Evolutionary conservation across 2,888 invertebrate species (phyloP), one percentile per base, ranked within the genome.

Genomic region (Drosophila formosana): DNA sequence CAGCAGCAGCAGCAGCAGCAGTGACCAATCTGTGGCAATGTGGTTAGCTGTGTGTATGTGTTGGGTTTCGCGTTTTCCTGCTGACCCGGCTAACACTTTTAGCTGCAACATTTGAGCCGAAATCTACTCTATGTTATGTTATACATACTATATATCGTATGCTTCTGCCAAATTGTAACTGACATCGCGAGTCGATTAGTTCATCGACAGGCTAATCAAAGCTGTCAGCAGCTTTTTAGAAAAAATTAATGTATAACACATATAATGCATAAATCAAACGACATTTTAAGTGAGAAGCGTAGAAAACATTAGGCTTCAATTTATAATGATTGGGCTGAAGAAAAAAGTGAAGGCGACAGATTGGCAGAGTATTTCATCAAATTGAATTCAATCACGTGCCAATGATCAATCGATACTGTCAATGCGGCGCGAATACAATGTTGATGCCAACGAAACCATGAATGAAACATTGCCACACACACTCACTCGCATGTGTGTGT

Each of bases 341-440:
- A 11, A 37, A n/a, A 2, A 55, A 64, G 58, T 64, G 56, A 60
- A 60, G 50, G 47, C 81, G 89, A 78, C 89, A 89, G 69, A 88
- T 84, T 88, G 84, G 58, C 65, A 78, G 86, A 82, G 83, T 82
- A 73, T 88, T 89, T 72, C 83, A 85, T 83, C 89, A 88, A 89
- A 83, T 83, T 89, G 88, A 83, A 89, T 89, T 83, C 82, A 84
- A 84, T 88, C 89, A 83, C 89, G 89, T 83, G 83, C 82, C 89
- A 83, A 88, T 83, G 83, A 83, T 89, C 89, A 88, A 84, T 84
- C 82, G 86, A 82, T 84, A 76, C 80, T 89, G 89, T 88, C 89
- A 89, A 66, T 82, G 83, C 51, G 45, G 53, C 39, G 37, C 39
- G 37, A 75, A 68, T 71, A 84, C 85, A 81, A 78, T 81, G 82